Base-by-base conservation (phyloP, 2,888 invertebrate species). In the Dichetophora obliterata region DNA sequence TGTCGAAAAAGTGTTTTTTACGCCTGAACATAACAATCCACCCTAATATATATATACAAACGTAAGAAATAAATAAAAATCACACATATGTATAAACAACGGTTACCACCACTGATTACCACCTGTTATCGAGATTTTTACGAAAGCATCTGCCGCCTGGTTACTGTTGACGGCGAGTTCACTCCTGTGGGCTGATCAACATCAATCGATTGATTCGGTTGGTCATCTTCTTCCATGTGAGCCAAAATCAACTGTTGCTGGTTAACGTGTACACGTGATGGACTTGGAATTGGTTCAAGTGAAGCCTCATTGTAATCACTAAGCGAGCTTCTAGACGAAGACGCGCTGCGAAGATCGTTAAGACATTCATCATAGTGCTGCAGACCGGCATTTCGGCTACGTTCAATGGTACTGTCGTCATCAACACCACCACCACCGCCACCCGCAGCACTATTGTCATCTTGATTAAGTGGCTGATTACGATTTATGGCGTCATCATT, bases 251-350 rank as follows among this genome's bases (percentile, higher is more conserved):
- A 52, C 68, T 80, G 78, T 9, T 77, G 77, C 14, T 37, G 77
- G 19, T 77, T 78, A 22, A 63, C 57, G 2, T 11, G 11, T 43
- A 4, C 6, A 14, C 3, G 43, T 43, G 43, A 11, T 43, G 11
- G 43, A 43, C 6, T 14, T 48, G 71, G 59, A 22, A 52, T 37
- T 24, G 57, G 71, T 66, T 66, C 70, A 9, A 75, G 9, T 11
- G 57, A 16, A 37, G 70, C 27, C 4, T 63, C 43, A 81, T 82
- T 81, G 22, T 82, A 83, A 50, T 82, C 82, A 80, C 83, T 84
- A 59, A 83, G 75, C 16, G 84, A 84, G 75, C 84, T 83, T 31
- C 69, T 81, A 6, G 86, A 82, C 1, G 86, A 85, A 1, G 74
- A 65, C n/a, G 24, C 37, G 37, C 74, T 66, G 37, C 54, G 54